phyloP scores from a whole-genome alignment of 2,113 vertebrate species.

The Microtus pennsylvanicus region DNA sequence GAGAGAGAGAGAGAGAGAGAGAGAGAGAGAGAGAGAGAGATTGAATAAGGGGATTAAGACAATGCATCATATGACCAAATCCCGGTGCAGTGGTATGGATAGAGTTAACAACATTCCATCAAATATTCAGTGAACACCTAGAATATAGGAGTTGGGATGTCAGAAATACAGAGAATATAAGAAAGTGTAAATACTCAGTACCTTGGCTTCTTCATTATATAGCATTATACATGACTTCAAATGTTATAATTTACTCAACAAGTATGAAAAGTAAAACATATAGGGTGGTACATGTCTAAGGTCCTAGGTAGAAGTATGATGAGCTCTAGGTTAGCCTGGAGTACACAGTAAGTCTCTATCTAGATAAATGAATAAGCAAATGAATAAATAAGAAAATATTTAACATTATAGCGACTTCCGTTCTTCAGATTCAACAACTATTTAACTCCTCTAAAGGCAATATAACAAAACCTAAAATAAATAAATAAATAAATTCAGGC shows the following conservation, averaged over 20 bases:
- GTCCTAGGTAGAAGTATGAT: background rate
- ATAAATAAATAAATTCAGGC: background rate
- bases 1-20: too few species aligned
- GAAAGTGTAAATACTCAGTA: background rate
- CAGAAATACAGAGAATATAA: background rate
- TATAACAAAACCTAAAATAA: background rate
- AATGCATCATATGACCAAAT: background rate
- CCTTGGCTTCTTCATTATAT: background rate
- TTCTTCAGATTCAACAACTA: background rate
- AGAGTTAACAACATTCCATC: background rate
- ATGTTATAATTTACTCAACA: too few species aligned
- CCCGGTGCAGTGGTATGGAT: background rate
- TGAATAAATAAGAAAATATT: background rate
- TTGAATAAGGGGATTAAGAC: background rate
- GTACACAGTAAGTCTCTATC: background rate
- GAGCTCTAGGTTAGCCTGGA: background rate
- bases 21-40: too few species aligned
- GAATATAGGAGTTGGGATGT: background rate
- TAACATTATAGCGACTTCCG: background rate
- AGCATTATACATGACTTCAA: background rate
- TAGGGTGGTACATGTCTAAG: fast-evolving
- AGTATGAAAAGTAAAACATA: background rate
- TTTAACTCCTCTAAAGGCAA: background rate
- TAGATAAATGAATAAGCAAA: background rate
- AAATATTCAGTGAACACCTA: background rate